Evolutionary conservation across 2,113 vertebrate genomes (phyloP).

Genomic region (Coryphaenoides rupestris): DNA sequence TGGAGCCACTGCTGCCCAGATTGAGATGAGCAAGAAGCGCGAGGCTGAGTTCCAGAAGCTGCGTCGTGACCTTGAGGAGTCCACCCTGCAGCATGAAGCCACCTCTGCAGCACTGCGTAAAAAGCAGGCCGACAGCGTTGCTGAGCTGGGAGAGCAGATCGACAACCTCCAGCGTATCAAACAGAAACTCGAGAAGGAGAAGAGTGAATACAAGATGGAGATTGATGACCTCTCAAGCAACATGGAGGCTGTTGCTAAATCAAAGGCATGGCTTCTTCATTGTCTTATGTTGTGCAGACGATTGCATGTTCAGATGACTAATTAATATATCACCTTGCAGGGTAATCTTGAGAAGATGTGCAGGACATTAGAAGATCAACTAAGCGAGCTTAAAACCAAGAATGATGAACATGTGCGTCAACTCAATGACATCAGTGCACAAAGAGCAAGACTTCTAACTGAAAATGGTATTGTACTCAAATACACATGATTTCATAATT

Average conservation of each 20-base stretch:
- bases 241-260: conserved; percentile 82
- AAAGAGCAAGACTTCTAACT: conserved; percentile 81
- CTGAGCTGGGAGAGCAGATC: conserved; percentile 87
- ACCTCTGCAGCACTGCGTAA: conserved; percentile 74
- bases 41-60: conserved; percentile 75
- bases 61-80: conserved; percentile 75
- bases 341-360: conserved; percentile 87
- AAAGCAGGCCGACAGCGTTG: conserved; percentile 85
- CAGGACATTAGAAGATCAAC: conserved; percentile 84
- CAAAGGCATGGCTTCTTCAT: conserved; percentile 71
- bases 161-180: conserved; percentile 88
- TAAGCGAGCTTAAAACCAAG: conserved; percentile 82
- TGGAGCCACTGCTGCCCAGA: conserved; percentile 78
- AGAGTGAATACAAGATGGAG: conserved; percentile 92
- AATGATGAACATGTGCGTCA: conserved; percentile 82
- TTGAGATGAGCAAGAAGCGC: conserved; percentile 66
- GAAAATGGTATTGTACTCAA: conserved; percentile 77
- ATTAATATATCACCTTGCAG: conserved; percentile 60
- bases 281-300: too few relatives aligned
- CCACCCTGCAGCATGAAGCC: conserved; percentile 88
- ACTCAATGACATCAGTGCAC: conserved; percentile 75
- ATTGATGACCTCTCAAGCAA: conserved; percentile 83
- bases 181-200: conserved; percentile 94
- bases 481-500: too few relatives aligned
- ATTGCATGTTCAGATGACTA: too few relatives aligned